phyloP scores from a whole-genome alignment of 2,113 vertebrate species.

The Parotia lawesii region DNA sequence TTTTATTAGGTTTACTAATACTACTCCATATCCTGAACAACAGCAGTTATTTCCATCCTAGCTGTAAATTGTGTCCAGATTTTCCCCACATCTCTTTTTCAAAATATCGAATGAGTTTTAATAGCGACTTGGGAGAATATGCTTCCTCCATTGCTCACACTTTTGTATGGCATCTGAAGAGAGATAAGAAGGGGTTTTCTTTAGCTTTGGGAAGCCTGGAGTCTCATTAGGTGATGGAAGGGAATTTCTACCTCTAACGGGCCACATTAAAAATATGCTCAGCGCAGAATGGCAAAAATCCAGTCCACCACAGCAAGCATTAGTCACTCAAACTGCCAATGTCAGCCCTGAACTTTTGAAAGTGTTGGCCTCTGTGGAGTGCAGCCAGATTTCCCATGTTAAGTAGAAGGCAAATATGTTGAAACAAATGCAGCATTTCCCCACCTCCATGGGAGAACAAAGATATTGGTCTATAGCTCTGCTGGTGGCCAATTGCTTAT shows the following conservation, averaged over 20 bases:
- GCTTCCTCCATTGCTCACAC: not conserved
- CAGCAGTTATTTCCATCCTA: not conserved
- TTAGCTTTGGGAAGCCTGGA: not conserved
- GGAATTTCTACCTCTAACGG: accelerated
- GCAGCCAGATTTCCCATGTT: not conserved
- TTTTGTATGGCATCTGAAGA: not conserved
- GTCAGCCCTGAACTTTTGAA: not conserved
- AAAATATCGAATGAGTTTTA: not conserved
- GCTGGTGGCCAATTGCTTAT: not conserved
- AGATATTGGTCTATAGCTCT: not conserved
- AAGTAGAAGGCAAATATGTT: not conserved
- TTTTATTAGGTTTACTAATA: not conserved
- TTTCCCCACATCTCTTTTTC: not conserved
- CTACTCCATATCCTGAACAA: not conserved
- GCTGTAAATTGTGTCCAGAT: not conserved
- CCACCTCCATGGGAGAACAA: conserved; percentile 3
- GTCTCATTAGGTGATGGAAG: not conserved
- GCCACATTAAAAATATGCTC: not conserved
- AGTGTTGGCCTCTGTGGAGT: not conserved
- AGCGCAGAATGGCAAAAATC: not conserved
- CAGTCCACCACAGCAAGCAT: not conserved
- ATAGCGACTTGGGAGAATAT: not conserved
- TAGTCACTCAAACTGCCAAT: not conserved
- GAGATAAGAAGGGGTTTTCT: accelerated
- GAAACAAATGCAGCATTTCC: not conserved